These are phyloP conservation scores for Dicranocentrus wangi DNA, from an alignment of 2,888 invertebrate genomes.

Conservation along the genomic window DNA sequence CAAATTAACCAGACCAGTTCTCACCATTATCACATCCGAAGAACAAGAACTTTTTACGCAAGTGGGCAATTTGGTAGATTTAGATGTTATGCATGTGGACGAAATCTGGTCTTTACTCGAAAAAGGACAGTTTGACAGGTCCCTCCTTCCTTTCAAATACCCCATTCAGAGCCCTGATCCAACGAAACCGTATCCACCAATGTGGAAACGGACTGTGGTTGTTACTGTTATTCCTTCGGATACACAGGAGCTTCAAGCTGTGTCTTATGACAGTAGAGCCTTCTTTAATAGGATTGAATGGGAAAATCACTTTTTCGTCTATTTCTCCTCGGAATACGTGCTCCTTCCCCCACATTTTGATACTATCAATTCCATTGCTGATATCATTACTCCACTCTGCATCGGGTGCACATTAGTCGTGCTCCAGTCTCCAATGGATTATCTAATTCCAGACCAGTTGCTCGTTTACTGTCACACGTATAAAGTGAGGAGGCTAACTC, in stretches of 20 bases:
- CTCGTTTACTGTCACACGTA: slow-evolving; percentile 30
- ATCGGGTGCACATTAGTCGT: slow-evolving; percentile 34
- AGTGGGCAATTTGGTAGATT: not conserved
- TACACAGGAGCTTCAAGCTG: slow-evolving; percentile 27
- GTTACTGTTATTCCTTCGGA: slow-evolving; percentile 31
- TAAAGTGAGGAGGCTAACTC: slow-evolving; percentile 31
- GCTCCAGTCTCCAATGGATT: slow-evolving; percentile 20
- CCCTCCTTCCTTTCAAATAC: slow-evolving; percentile 11
- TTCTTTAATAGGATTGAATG: slow-evolving; percentile 36
- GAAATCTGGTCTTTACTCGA: slow-evolving; percentile 41
- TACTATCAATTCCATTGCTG: slow-evolving; percentile 13
- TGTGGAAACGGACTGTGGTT: slow-evolving; percentile 44
- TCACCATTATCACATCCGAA: slow-evolving; percentile 27
- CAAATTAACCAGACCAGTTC: slow-evolving; percentile 39
- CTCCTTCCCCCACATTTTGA: slow-evolving; percentile 37
- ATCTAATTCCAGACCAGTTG: slow-evolving; percentile 33
- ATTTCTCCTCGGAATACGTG: slow-evolving; percentile 21
- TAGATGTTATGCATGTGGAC: slow-evolving; percentile 31
- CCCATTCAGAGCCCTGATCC: slow-evolving; percentile 24
- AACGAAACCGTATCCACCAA: slow-evolving; percentile 19
- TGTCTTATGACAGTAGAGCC: slow-evolving; percentile 28
- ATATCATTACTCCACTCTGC: slow-evolving; percentile 13
- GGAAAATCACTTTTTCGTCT: slow-evolving; percentile 52
- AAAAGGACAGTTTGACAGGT: not conserved
- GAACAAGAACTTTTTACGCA: slow-evolving; percentile 24